Base-by-base conservation (phyloP, 1,140 invertebrate genomes). In the Hylaeus anthracinus region DNA sequence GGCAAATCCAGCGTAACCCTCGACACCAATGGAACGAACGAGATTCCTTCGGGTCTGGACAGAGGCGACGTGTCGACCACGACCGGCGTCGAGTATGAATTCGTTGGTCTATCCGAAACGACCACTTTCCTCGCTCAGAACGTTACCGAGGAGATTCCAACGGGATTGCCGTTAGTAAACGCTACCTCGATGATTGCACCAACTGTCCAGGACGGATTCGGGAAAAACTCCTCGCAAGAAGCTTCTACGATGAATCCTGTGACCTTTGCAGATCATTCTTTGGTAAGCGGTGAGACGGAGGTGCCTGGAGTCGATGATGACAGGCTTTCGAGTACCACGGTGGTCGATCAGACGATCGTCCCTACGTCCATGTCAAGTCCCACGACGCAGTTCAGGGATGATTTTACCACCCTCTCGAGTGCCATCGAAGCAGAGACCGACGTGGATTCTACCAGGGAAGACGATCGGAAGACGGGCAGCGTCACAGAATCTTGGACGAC, bases 41-140 rank as follows among this genome's bases (percentile, higher is more conserved):
- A 86, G 45, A 60, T 81, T 41, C 45, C 60, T 4, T 61, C 67
- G 1, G n/a, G 9, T 5, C 37, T 9, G 5, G 43, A 26, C 26
- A 26, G 26, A 26, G 26, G 26, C 26, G 26, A 26, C 56, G 69
- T 71, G 3, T 79, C 86, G 0, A 79, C 86, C 1, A 90, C 90
- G 1, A 85, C 89, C 0, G 82, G 73, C 2, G 67, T 92, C 12
- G 90, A 92, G 65, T 92, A 91, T 78, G 90, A 92, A 45, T 91
- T 93, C 65, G 83, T 92, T 5, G 88, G 86, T 1, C 82, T 92
- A 0, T 90, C 88, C 10, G 90, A 92, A 0, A 60, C 84, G 0
- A 67, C 63, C 0, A 55, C 60, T 10, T 15, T 37, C 10, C 8
- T 53, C 3, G n/a, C 3, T 14, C 48, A 12, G 1, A 86, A 81